Evolutionary conservation across 2,113 vertebrate genomes (phyloP), one percentile per base, ranked within the genome.

Genomic region (Crotalus viridis): DNA sequence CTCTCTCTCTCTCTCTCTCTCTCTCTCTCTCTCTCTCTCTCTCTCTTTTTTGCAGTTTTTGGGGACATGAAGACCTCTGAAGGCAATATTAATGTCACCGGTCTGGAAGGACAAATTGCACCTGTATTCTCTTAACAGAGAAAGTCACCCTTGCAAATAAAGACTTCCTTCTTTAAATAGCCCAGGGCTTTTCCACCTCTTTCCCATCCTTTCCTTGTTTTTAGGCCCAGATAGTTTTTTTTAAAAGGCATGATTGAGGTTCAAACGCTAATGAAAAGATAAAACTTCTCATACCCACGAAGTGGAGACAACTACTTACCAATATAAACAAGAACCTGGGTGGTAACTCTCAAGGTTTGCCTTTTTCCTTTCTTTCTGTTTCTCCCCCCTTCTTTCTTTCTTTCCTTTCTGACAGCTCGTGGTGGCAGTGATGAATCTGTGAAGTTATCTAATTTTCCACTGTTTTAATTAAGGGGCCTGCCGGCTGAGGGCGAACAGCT

Each of bases 391-490:
- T 46, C 10, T 46, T 55, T 10, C 52, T 56, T 28, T 56, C 24
- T 48, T 57, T 21, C 74, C 90, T 92, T 97, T 97, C 97, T 98
- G 98, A 99, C 98, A 98, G 98, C 98, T 98, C 96, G 98, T 96
- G 97, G 98, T 98, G 97, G 98, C 98, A 96, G 98, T 99, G 98
- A 99, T 99, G 98, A 98, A 99, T 99, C 97, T 98, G 97, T 97
- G 97, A 98, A 99, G 98, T 99, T 99, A 99, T 99, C 99, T 99
- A 98, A 99, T 99, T 99, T 99, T 99, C 99, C 99, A 99, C 98
- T 99, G 99, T 99, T 99, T 99, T 99, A 99, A 99, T 99, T 99
- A 99, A 81, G 98, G 98, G 98, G 98, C 98, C 98, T 97, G 98
- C 98, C 98, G 98, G 97, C 96, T 98, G 98, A 99, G 98, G 97